phyloP scores from a whole-genome alignment of 2,888 invertebrate species.

The Anoplius nigerrimus region DNA sequence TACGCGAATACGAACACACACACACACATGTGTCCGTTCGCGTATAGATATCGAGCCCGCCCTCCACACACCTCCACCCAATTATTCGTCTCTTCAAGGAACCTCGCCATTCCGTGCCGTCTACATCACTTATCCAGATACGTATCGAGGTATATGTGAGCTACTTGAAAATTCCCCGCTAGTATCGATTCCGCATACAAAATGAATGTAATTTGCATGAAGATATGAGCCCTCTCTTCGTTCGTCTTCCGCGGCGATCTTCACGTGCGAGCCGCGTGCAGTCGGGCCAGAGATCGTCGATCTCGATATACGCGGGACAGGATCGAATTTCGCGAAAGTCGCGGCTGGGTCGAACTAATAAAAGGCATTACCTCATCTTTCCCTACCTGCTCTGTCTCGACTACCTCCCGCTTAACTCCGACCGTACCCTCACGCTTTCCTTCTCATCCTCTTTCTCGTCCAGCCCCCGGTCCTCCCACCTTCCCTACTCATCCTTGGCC shows the following conservation, averaged over 20 bases:
- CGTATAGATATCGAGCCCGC: too few species aligned
- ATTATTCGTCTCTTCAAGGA: too few species aligned
- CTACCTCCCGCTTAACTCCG: too few species aligned
- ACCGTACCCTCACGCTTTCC: neutral
- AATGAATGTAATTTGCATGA: slow-evolving; percentile 53
- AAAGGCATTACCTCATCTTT: too few species aligned
- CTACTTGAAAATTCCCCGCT: slow-evolving; percentile 40
- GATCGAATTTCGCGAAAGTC: neutral
- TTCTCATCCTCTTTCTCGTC: neutral
- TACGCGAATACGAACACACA: too few species aligned
- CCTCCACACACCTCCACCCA: too few species aligned
- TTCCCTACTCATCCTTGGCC: too few species aligned
- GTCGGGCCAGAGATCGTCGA: slow-evolving; percentile 1
- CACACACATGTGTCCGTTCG: too few species aligned
- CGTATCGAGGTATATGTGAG: slow-evolving; percentile 8
- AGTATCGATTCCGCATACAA: slow-evolving; percentile 50
- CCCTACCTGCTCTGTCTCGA: too few species aligned
- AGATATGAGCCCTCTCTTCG: slow-evolving; percentile 34
- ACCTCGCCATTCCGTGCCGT: too few species aligned
- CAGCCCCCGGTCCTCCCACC: neutral
- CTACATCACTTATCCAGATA: too few species aligned
- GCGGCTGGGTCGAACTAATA: neutral
- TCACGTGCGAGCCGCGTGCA: slow-evolving; percentile 28
- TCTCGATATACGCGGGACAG: neutral
- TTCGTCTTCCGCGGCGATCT: slow-evolving; percentile 28